Base-by-base conservation (phyloP, 2,888 invertebrate species). In the Trichogramma dendrolimi region DNA sequence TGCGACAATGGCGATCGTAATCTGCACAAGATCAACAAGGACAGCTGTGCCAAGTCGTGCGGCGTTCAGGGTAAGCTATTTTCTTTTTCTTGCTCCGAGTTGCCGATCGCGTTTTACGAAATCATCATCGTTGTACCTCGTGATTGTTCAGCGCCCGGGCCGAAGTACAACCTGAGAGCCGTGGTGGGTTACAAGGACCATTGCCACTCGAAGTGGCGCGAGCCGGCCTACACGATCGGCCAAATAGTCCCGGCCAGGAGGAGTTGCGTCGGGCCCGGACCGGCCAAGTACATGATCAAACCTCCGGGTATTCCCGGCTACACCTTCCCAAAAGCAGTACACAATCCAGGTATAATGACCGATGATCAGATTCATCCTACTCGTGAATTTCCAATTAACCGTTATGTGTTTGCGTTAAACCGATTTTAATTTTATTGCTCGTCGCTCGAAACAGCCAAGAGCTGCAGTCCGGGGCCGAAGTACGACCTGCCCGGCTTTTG, bases 221-320 rank as follows among this genome's bases (percentile, higher is more conserved):
- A 83, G 75, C 88, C 88, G 4, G 85, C 86, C 73, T 88, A 81
- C 75, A 83, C 86, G 51, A 83, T 88, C 73, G 85, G 85, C 14
- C 73, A 73, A 4, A 77, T 79, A 41, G 69, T 72, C 42, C 56
- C 69, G 2, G 39, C 54, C 6, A 51, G 56, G 0, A 43, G 56
- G 1, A 27, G 56, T 2, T 70, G 80, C 69, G 68, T 72, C 69
- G 55, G 79, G 48, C 82, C 83, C 71, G 80, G 79, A 66, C 79
- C 83, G 60, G 75, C 78, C 48, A 68, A 78, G 81, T 62, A 81
- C 82, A 48, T 79, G 84, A 58, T 76, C 80, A 7, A 81, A 80
- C 70, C 54, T 3, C 62, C 62, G n/a, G 40, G 55, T 1, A 48
- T 40, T 8, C 49, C 49, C 14, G 62, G 61, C 51, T 61, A 47